A percentile compares a stretch with the other conserved stretches of the same genome.
These are phyloP conservation scores for Paratilapia polleni DNA, from an alignment of 2,113 vertebrate genomes.

Conservation along the genomic window DNA sequence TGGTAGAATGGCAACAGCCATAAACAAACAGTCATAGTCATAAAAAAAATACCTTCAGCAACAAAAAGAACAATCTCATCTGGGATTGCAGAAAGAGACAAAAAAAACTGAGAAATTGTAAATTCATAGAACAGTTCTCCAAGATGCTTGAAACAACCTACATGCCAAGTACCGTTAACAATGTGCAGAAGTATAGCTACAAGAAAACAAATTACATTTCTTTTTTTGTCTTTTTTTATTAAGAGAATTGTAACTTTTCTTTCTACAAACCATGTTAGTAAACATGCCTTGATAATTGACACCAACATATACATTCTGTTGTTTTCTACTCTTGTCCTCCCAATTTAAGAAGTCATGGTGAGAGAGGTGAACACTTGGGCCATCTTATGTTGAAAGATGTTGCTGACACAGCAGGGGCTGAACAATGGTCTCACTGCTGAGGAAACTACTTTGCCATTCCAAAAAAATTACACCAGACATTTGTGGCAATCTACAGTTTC, in stretches of 20 bases:
- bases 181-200: no score
- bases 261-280: not conserved
- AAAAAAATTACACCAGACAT: not conserved
- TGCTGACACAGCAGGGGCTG: slow-evolving; percentile 15
- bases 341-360: not conserved
- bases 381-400: slow-evolving; percentile 6
- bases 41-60: slow-evolving; percentile 1
- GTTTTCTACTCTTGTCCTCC: not conserved
- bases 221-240: not conserved
- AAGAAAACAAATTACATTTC: no score
- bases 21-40: not conserved
- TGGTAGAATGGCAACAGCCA: not conserved
- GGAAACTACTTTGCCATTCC: not conserved
- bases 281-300: not conserved
- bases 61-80: not conserved
- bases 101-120: no score
- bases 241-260: not conserved
- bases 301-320: not conserved
- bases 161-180: no score
- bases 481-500: not conserved
- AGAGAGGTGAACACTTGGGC: not conserved
- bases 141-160: no score
- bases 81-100: no score
- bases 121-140: no score
- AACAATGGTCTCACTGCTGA: not conserved